Percentiles rank a stretch among this genome's conserved stretches.
These are phyloP conservation scores for Musca vetustissima DNA, from an alignment of 1,140 invertebrate species.

Conservation along the genomic window DNA sequence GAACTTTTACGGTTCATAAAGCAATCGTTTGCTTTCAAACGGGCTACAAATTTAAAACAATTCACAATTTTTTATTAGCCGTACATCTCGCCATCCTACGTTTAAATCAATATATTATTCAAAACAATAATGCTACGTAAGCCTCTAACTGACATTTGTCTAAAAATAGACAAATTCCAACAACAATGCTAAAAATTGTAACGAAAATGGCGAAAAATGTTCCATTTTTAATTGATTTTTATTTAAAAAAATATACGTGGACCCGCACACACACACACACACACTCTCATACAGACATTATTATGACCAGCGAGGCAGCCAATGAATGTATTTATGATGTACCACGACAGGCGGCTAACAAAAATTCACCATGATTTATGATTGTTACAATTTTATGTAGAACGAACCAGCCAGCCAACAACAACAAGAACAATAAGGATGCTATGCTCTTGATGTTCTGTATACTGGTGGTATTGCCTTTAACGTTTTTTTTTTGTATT, in stretches of 20 bases:
- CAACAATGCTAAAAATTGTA: constrained; percentile 6
- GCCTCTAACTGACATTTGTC: background rate
- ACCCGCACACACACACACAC: background rate
- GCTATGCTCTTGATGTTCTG: background rate
- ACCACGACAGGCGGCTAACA: background rate
- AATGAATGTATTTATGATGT: constrained; percentile 8
- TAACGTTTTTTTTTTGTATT: background rate
- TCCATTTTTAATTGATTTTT: constrained; percentile 14
- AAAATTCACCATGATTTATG: constrained; percentile 20
- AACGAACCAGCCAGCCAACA: background rate
- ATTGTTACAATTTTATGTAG: constrained; percentile 10
- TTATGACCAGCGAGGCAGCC: background rate
- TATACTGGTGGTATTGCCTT: background rate
- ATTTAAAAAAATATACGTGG: background rate
- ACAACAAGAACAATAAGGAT: no score
- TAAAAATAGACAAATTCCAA: background rate
- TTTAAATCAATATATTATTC: no score
- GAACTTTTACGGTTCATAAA: no score
- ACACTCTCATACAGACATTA: background rate
- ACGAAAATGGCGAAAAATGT: background rate
- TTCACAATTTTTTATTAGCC: no score
- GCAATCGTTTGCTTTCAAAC: no score
- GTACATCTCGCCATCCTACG: no score
- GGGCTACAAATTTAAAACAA: no score
- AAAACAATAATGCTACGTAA: background rate